Evolutionary conservation across 2,888 invertebrate genomes (phyloP).

Genomic region (Cantharis rustica): DNA sequence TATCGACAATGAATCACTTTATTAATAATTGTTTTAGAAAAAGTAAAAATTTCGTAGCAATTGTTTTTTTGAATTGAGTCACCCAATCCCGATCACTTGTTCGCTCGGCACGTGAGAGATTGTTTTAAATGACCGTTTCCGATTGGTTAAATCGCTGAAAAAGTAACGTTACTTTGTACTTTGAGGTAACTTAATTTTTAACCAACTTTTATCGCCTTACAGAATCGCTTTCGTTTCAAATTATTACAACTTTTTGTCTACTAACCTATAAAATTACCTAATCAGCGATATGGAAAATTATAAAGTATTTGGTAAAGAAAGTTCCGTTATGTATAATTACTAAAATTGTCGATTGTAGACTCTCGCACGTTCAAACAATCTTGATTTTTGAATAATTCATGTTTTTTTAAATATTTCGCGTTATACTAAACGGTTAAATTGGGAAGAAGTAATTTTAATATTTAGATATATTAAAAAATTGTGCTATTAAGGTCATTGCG

Average conservation of each 20-base stretch:
- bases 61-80: not conserved
- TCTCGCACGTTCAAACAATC: not conserved
- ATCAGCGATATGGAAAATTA: conserved; percentile 1
- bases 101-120: not conserved
- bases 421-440: not conserved
- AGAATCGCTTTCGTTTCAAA: not conserved
- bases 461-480: not conserved
- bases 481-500: not conserved
- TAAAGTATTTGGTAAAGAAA: not conserved
- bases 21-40: not conserved
- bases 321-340: not conserved
- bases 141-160: not conserved
- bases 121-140: not conserved
- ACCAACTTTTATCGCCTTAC: not conserved
- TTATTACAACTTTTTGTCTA: not conserved
- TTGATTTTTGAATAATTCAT: not conserved
- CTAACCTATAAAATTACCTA: not conserved
- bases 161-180: not conserved
- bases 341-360: not conserved
- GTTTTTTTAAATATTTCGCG: not conserved
- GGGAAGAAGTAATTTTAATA: not conserved
- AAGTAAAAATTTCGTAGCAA: not conserved
- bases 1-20: not conserved
- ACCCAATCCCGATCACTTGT: not conserved
- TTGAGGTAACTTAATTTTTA: not conserved